Evolutionary conservation across 2,797 vertebrate species (phyloP), one percentile per base, ranked within the genome.

Genomic region (Xenopus petersii): DNA sequence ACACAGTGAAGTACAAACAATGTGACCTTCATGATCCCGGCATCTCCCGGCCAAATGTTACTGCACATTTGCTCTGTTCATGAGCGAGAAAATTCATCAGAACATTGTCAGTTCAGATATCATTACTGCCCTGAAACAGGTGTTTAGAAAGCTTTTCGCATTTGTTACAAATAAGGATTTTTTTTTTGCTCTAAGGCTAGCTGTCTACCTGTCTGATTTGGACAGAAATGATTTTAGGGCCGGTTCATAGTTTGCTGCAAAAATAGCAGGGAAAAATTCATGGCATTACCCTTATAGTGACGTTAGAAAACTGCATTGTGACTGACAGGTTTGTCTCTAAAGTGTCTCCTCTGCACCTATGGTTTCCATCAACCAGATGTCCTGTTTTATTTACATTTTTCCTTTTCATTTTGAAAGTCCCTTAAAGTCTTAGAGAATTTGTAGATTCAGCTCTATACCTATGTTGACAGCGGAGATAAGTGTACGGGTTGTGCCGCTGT

Each of bases 81-180:
- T 60, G 58, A 60, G 17, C 9, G 24, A 24, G 24, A 26, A 60
- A 60, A 24, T 26, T 60, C 58, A 60, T 60, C 58, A 60, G 58
- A 10, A 60, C 58, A 60, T 60, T 60, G 58, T 60, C 58, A 60
- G 10, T 24, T 60, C 58, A 60, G 21, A 60, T 60, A 60, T 60
- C 13, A 56, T 56, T 56, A 16, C 16, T 5, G 54, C 15, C 2
- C 4, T 17, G 13, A 16, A 56, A 10, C 54, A 56, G 54, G 17
- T 56, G 54, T 56, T 56, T 17, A 17, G 7, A 8, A 17, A 56
- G n/a, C 7, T 17, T 56, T 56, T 17, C 54, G n/a, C 54, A 56
- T 56, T 56, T 56, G 7, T 56, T 17, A 16, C 7, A 10, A 56
- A 56, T 56, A 17, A 56, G 1, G n/a, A 56, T 17, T 51, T 12